These are phyloP conservation scores for Misgurnus mizolepis DNA, from an alignment of 2,113 vertebrate species.

Conservation along the genomic window DNA sequence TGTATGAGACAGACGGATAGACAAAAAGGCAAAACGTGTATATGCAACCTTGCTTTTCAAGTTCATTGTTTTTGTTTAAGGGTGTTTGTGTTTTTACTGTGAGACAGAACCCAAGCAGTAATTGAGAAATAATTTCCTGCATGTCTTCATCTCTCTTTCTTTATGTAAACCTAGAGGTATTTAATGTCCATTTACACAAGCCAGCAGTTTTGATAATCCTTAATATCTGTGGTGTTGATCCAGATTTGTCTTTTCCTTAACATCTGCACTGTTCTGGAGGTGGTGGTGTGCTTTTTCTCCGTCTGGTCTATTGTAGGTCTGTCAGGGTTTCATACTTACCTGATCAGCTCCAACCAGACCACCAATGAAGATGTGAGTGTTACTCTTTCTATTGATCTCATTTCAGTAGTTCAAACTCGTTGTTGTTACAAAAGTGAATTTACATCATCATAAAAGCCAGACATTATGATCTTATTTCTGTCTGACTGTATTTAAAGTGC, in stretches of 20 bases:
- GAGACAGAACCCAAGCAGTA: too few relatives aligned
- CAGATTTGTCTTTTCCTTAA: constrained; percentile 76
- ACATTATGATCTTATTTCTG: background rate
- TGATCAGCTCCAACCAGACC: constrained; percentile 97
- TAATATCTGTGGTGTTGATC: background rate
- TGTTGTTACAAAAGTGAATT: too few relatives aligned
- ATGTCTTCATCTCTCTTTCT: too few relatives aligned
- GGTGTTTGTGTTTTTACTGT: too few relatives aligned
- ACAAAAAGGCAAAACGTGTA: too few relatives aligned
- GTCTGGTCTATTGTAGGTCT: constrained; percentile 95
- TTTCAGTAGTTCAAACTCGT: background rate
- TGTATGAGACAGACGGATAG: too few relatives aligned
- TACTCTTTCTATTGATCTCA: background rate
- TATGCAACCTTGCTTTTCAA: too few relatives aligned
- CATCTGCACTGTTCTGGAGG: constrained; percentile 86
- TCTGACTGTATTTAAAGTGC: background rate
- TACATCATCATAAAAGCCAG: too few relatives aligned
- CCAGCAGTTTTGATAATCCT: too few relatives aligned
- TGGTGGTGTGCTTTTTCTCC: constrained; percentile 95
- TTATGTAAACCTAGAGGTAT: too few relatives aligned
- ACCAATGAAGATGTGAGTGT: constrained; percentile 95
- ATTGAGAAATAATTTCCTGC: too few relatives aligned
- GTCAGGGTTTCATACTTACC: constrained; percentile 93
- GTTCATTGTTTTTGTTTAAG: too few relatives aligned
- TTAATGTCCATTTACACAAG: background rate